phyloP scores from a whole-genome alignment of 2,113 vertebrate genomes.

The Marcusenius ussheri region DNA sequence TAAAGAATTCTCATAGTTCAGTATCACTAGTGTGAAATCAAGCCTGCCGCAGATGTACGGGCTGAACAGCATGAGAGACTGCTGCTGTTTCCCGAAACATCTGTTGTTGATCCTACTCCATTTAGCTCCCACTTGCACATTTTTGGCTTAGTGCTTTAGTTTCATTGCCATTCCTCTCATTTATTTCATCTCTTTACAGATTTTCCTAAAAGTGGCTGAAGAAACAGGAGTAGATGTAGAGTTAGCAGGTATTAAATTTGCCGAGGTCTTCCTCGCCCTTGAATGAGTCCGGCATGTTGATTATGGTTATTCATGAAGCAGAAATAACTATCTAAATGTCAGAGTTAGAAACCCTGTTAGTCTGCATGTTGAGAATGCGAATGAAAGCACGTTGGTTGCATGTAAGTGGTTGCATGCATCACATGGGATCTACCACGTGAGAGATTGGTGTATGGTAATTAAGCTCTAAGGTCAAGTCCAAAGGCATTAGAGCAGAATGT shows the following conservation, averaged over 20 bases:
- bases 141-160: background rate
- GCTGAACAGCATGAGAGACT: background rate
- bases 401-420: background rate
- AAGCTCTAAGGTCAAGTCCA: background rate
- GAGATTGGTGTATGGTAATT: background rate
- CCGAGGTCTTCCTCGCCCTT: background rate
- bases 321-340: slow-evolving; percentile 1
- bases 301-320: slow-evolving; percentile 56
- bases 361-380: background rate
- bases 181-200: slow-evolving; percentile 56
- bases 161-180: background rate
- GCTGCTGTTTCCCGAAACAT: background rate
- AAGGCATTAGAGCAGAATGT: background rate
- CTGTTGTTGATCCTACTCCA: background rate
- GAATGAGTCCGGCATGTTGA: background rate
- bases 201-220: slow-evolving; percentile 95
- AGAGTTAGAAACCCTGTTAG: background rate
- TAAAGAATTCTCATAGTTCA: background rate
- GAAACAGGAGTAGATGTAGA: slow-evolving; percentile 83
- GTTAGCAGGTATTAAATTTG: slow-evolving; percentile 61
- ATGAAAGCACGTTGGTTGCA: background rate
- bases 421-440: background rate
- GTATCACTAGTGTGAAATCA: background rate
- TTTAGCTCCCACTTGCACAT: background rate
- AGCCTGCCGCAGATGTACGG: background rate